Evolutionary conservation across 2,888 invertebrate species (phyloP), one percentile per base, ranked within the genome.

Genomic region (Iphiclides podalirius): DNA sequence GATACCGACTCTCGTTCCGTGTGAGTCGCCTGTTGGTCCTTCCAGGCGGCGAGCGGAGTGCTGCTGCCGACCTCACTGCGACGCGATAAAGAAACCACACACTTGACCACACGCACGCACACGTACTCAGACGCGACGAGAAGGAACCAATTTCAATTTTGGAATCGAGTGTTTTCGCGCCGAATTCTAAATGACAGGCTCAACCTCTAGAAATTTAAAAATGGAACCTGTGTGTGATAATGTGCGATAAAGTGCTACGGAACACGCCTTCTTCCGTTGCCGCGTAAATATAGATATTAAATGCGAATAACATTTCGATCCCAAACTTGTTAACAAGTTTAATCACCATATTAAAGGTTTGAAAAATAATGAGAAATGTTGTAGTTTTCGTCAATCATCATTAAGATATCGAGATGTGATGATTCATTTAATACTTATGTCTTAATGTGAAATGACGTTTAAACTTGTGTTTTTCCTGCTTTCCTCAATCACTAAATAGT

Each of bases 1-100:
- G 97, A 88, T 97, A 98, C 74, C 97, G 92, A 89, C 95, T 96
- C 90, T 98, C 97, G 90, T 97, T 97, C 75, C 97, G 91, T 61
- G 98, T 97, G 67, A 97, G 93, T 67, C 97, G 91, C 59, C 97
- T 91, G 89, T 97, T 96, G 76, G 95, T 95, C 78, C 95, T 90
- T 67, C 94, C 93, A 79, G 90, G 79, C 65, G 91, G 77, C 85
- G 91, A 75, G 71, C 88, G 82, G 74, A 79, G 76, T 75, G 79
- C 75, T 72, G 83, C 78, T 59, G 75, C 85, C 74, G 87, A 80
- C 73, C 85, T 82, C 87, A 81, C 90, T 90, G 85, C 83, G 84
- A 86, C 84, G 82, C 86, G 79, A 84, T 79, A 90, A 89, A 90
- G 77, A 50, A 90, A 88, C 89, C 76, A 78, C 72, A 67, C 70